These are phyloP conservation scores for Oreohelix idahoensis DNA, from an alignment of 1,140 invertebrate genomes.

Conservation along the genomic window DNA sequence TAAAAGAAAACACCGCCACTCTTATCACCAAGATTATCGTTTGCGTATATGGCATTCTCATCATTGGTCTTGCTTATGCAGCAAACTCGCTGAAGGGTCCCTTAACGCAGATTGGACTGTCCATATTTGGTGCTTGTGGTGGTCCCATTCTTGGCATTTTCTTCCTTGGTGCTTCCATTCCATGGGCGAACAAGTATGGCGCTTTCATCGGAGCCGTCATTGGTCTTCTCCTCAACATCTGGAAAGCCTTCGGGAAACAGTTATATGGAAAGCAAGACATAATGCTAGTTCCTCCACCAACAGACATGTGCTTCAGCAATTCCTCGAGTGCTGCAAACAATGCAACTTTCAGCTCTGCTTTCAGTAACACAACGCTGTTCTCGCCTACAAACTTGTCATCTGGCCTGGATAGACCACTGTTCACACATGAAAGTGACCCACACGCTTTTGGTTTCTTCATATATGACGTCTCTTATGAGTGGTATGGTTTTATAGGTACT, in stretches of 20 bases:
- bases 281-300: neutral
- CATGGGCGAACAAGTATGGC: slow-evolving; percentile 76
- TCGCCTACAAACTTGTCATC: neutral
- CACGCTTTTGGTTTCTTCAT: neutral
- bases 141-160: slow-evolving; percentile 55
- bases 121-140: slow-evolving; percentile 90
- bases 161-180: slow-evolving; percentile 86
- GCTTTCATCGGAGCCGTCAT: neutral
- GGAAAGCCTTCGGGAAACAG: neutral
- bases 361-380: neutral
- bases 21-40: slow-evolving; percentile 79
- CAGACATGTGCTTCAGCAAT: neutral
- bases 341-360: neutral
- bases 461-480: neutral
- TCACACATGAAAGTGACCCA: neutral
- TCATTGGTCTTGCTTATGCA: slow-evolving; percentile 74
- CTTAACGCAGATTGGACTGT: slow-evolving; percentile 80
- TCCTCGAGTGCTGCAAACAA: neutral
- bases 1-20: slow-evolving; percentile 82
- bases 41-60: neutral
- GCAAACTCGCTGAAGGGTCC: slow-evolving; percentile 85
- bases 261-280: neutral
- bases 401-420: neutral
- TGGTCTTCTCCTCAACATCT: neutral
- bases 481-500: neutral